Evolutionary conservation across 2,888 invertebrate species (phyloP).

Genomic region (Synergus itoensis): DNA sequence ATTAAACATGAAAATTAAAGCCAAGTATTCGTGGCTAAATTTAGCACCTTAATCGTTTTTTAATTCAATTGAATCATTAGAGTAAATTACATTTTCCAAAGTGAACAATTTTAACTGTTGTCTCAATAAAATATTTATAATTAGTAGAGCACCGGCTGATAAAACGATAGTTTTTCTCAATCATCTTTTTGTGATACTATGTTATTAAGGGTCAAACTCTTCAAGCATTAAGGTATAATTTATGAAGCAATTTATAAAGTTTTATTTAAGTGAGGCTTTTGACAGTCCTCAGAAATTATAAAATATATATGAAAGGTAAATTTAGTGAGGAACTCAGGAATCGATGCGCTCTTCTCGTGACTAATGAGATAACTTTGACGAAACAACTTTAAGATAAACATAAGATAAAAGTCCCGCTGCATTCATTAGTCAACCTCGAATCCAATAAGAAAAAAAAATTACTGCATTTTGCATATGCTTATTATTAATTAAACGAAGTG

Average conservation of each 20-base stretch:
- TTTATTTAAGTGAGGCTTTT: constrained; percentile 33
- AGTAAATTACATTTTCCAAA: background rate
- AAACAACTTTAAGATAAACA: constrained; percentile 36
- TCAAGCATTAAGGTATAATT: background rate
- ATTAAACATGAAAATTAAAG: background rate
- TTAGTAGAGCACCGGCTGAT: background rate
- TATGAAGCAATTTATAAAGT: constrained; percentile 1
- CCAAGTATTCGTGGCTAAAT: background rate
- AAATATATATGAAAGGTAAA: constrained; percentile 5
- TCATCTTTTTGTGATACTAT: background rate
- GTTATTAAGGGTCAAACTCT: background rate
- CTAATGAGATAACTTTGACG: constrained; percentile 36
- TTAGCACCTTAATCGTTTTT: background rate
- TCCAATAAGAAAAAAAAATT: background rate
- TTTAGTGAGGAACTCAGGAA: constrained; percentile 2
- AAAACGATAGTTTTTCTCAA: background rate
- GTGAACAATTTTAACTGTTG: background rate
- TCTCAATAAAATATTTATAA: background rate
- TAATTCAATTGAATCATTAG: background rate
- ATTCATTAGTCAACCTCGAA: constrained; percentile 27
- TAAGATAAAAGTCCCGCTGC: background rate
- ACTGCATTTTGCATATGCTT: background rate
- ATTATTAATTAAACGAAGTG: background rate
- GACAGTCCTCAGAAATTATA: constrained; percentile 17
- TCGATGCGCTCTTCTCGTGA: constrained; percentile 7